phyloP scores from a whole-genome alignment of 2,797 vertebrate species.

The Pogonophryne albipinna region DNA sequence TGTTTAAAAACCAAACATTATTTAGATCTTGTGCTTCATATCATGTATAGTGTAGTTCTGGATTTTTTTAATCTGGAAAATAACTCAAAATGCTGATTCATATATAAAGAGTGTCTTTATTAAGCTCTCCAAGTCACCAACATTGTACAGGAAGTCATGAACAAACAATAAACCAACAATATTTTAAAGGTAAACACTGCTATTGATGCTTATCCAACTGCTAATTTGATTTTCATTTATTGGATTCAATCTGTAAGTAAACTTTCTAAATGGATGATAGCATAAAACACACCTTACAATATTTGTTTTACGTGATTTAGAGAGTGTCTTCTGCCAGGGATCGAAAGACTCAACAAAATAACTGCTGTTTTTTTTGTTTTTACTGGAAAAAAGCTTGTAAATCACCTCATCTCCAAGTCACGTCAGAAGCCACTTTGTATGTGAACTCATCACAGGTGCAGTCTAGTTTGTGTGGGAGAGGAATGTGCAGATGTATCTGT shows the following conservation, averaged over 20 bases:
- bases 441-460: slow-evolving; percentile 55
- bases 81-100: too few relatives aligned
- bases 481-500: slow-evolving; percentile 60
- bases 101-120: too few relatives aligned
- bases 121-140: neutral
- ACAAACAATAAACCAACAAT: neutral
- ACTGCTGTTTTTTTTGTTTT: neutral
- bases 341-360: neutral
- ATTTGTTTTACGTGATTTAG: neutral
- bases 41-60: neutral
- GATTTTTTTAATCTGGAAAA: too few relatives aligned
- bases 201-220: too few relatives aligned
- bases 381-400: neutral
- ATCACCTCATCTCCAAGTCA: neutral
- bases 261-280: too few relatives aligned
- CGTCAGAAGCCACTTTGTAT: neutral
- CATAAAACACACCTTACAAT: too few relatives aligned
- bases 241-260: too few relatives aligned
- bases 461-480: slow-evolving; percentile 56
- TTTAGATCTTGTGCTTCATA: neutral
- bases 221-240: too few relatives aligned
- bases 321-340: neutral
- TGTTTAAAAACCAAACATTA: neutral
- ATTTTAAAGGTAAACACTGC: too few relatives aligned
- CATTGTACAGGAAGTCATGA: neutral